phyloP scores from a whole-genome alignment of 2,113 vertebrate genomes.

The Ailurus styani region DNA sequence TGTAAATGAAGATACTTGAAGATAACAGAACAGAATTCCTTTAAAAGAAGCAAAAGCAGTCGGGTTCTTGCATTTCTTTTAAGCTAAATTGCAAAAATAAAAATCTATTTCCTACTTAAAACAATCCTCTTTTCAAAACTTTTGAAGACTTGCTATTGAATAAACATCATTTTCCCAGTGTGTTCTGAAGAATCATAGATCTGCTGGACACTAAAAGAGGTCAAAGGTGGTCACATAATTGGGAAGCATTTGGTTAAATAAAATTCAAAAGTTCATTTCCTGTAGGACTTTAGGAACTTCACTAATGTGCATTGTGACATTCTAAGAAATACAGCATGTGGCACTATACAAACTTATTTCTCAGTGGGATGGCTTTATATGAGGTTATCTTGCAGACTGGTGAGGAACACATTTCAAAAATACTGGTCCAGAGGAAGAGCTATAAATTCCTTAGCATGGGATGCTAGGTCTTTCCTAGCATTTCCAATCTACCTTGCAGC shows the following conservation, averaged over 20 bases:
- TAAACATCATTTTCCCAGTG: not conserved
- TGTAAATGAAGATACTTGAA: not conserved
- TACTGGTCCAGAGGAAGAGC: not conserved
- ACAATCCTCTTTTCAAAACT: not conserved
- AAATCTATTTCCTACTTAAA: not conserved
- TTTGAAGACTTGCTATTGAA: not conserved
- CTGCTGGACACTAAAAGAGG: not conserved
- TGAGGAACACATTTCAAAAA: not conserved
- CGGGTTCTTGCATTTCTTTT: not conserved
- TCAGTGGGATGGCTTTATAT: not conserved
- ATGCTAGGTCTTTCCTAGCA: not conserved
- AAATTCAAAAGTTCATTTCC: slow-evolving; percentile 27
- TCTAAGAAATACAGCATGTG: not conserved
- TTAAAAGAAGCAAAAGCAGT: not conserved
- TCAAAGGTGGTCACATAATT: not conserved
- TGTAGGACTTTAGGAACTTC: not conserved
- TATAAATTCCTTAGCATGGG: not conserved
- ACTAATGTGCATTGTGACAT: not conserved
- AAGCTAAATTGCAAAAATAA: not conserved
- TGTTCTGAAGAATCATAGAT: not conserved
- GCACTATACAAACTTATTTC: not conserved
- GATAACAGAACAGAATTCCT: not conserved
- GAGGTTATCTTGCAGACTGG: not conserved
- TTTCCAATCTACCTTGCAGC: not conserved
- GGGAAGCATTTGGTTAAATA: not conserved